phyloP scores from a whole-genome alignment of 2,888 invertebrate species.

The Aphodius granarius region DNA sequence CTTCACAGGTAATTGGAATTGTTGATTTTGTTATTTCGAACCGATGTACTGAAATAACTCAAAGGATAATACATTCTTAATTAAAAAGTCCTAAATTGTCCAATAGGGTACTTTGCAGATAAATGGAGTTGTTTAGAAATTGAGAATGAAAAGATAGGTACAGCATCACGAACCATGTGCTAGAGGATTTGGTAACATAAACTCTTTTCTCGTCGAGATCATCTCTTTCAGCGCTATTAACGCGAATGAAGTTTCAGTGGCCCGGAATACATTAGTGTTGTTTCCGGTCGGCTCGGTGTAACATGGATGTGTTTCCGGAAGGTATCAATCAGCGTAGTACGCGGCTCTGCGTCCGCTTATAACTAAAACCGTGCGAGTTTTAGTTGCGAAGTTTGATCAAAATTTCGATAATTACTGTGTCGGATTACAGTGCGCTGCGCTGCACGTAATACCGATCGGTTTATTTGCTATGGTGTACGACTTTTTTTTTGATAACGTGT shows the following conservation, averaged over 20 bases:
- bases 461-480: no score
- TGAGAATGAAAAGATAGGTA: no score
- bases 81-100: no score
- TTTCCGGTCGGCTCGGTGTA: slow-evolving; percentile 35
- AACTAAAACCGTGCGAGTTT: not conserved
- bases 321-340: slow-evolving; percentile 37
- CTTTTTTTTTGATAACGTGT: no score
- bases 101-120: no score
- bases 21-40: no score
- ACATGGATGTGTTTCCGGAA: slow-evolving; percentile 36
- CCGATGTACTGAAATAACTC: no score
- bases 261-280: slow-evolving; percentile 39
- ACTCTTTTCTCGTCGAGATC: not conserved
- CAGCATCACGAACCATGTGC: no score
- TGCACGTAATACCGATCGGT: not conserved
- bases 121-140: no score
- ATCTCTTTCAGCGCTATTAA: slow-evolving; percentile 36
- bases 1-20: no score
- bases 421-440: not conserved
- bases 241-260: slow-evolving; percentile 40
- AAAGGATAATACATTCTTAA: no score
- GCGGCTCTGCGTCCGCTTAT: not conserved
- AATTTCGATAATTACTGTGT: not conserved
- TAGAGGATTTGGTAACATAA: no score
- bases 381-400: not conserved